Conservation (phyloP, 2,113 vertebrate species). For the Chaetops frenatus region DNA sequence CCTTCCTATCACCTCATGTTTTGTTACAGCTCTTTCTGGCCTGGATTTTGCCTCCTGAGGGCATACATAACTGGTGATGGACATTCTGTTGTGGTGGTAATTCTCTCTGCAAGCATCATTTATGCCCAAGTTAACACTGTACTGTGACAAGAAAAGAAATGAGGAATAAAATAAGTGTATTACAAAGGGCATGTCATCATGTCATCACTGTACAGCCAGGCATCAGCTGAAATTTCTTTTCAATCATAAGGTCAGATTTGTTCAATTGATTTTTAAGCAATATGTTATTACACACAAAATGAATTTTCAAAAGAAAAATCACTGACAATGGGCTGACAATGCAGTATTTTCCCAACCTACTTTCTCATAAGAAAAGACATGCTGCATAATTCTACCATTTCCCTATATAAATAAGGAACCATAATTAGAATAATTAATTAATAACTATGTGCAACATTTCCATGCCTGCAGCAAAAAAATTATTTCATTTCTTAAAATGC, state of each 20-base stretch:
- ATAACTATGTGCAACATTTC: neutral
- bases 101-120: neutral
- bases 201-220: neutral
- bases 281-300: neutral
- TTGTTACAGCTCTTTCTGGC: neutral
- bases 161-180: neutral
- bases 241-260: neutral
- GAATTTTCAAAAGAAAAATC: neutral
- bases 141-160: neutral
- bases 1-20: neutral
- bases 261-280: neutral
- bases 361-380: neutral
- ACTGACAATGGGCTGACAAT: neutral
- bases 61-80: neutral
- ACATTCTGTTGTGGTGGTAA: neutral
- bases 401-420: neutral
- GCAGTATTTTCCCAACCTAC: neutral
- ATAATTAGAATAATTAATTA: constrained; percentile 13
- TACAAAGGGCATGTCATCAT: neutral
- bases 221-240: neutral
- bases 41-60: neutral
- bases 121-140: neutral
- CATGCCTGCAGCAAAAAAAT: neutral
- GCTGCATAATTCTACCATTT: neutral
- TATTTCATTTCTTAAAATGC: neutral